Evolutionary conservation across 2,888 invertebrate species (phyloP), one percentile per base, ranked within the genome.

Genomic region (Agapetus fuscipes): DNA sequence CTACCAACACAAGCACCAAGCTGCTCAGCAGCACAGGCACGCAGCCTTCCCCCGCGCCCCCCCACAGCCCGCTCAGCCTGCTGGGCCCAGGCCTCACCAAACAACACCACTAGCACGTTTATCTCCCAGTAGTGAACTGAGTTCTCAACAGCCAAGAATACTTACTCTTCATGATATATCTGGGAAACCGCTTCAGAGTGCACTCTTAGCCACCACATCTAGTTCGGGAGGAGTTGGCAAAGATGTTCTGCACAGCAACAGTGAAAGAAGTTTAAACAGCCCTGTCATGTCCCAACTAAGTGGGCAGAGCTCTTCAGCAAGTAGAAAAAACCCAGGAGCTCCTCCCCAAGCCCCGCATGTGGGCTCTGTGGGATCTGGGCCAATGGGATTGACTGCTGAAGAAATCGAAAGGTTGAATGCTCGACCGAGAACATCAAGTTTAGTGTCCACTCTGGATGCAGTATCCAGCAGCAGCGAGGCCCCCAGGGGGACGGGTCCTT

Each of bases 141-240:
- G 91, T 50, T 80, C 84, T 7, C 91, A 91, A 57, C 90, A 90
- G 53, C 91, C 93, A 1, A 71, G 93, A 49, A 94, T 94, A 53
- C 66, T 93, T n/a, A 93, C 93, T 1, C 66, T 93, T 24, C 88
- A 91, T 60, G 93, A 93, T 57, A 90, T 93, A 55, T 91, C 91
- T 47, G 93, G 93, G 0, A 91, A 91, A 56, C 91, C 91, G 0
- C 61, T 91, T 33, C 91, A 91, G 58, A 88, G 85, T 51, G 91
- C 91, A 0, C 66, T 93, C 10, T 62, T 93, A 42, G 91, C 90
- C 3, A 90, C 91, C 3, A 87, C 89, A 2, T 90, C 88, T 2
- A 85, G 87, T 53, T 88, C 88, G 1, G 88, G 88, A 2, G 86
- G 86, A 3, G 87, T 86, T 2, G 86, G 86, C 7, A 88, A 88